Conservation (phyloP, 2,888 invertebrate species). For the Yponomeuta sedellus region DNA sequence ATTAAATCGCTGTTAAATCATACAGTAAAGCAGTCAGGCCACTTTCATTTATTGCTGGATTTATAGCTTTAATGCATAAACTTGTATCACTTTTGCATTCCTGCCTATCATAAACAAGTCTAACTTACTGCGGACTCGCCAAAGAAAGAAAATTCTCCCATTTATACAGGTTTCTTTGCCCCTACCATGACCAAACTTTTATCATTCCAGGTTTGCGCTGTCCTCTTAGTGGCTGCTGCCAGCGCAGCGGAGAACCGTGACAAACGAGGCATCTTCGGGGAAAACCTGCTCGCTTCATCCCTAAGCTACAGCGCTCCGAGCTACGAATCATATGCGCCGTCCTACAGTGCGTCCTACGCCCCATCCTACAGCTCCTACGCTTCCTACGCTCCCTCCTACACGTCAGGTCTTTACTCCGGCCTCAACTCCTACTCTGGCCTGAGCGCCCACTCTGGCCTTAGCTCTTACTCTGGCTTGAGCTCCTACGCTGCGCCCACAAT, state of each 20-base stretch:
- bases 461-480: not conserved
- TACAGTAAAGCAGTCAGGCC: no score
- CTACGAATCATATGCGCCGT: not conserved
- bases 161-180: no score
- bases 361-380: not conserved
- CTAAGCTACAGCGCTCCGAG: not conserved
- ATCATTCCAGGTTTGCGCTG: conserved; percentile 7
- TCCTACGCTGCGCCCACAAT: no score
- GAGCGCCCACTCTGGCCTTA: not conserved
- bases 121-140: no score
- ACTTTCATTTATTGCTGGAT: no score
- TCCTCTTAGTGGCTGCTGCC: conserved; percentile 7
- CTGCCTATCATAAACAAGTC: no score
- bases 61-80: no score
- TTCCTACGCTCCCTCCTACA: not conserved
- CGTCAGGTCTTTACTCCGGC: not conserved
- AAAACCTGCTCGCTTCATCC: not conserved
- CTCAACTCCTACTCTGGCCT: not conserved
- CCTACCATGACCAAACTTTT: not conserved
- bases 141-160: no score
- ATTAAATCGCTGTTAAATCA: no score
- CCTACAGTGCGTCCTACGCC: not conserved
- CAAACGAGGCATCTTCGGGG: conserved; percentile 10
- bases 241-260: conserved; percentile 5
- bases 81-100: no score